Percentiles rank a stretch among this genome's conserved stretches.
Evolutionary conservation across 2,888 invertebrate genomes (phyloP).

Genomic region (Formica aserva): DNA sequence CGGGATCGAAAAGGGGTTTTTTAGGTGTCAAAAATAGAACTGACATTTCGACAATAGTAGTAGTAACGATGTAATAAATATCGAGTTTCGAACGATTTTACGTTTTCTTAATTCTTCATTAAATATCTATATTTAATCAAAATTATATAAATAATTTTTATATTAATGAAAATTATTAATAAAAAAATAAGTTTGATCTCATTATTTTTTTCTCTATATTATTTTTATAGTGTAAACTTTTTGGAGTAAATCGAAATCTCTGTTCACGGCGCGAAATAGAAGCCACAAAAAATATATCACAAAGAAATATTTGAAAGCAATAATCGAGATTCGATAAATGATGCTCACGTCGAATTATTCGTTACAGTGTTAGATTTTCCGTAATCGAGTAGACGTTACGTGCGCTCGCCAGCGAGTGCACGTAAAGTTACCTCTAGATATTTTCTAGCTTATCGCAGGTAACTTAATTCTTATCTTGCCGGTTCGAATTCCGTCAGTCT

Average conservation of each 20-base stretch:
- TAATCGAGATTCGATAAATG: not conserved
- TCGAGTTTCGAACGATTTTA: not conserved
- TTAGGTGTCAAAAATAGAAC: constrained; percentile 8
- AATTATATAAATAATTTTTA: not conserved
- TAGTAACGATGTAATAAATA: not conserved
- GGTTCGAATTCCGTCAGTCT: constrained; percentile 55
- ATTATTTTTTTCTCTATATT: no score
- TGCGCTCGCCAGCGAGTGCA: not conserved
- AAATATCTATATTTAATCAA: not conserved
- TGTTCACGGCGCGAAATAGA: no score
- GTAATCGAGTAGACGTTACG: not conserved
- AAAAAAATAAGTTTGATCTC: no score
- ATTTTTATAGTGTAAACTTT: no score
- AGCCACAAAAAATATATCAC: no score
- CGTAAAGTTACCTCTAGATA: constrained; percentile 54
- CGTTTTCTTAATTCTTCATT: not conserved
- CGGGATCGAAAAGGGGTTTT: not conserved
- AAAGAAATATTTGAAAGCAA: not conserved
- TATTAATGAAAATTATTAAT: not conserved
- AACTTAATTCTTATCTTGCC: constrained; percentile 68
- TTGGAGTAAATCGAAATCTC: no score
- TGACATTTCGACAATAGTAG: not conserved
- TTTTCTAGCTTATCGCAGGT: constrained; percentile 66
- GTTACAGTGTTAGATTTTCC: not conserved
- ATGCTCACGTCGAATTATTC: not conserved